A percentile compares a stretch with the other conserved stretches of the same genome.
Evolutionary conservation across 2,888 invertebrate genomes (phyloP).

Genomic region (Folsomia manolachei): DNA sequence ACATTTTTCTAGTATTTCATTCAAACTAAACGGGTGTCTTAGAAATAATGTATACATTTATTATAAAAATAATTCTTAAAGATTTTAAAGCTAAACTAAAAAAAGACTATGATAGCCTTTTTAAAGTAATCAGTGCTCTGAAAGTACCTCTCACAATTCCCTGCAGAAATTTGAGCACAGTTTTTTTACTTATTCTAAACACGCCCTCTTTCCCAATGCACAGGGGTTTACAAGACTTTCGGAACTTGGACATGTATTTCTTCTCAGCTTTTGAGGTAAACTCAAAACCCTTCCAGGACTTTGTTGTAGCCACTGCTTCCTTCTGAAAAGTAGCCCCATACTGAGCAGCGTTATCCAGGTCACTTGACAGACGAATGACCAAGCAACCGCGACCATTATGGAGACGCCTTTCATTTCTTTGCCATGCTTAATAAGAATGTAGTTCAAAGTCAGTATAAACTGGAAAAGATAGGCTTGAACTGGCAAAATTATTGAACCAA

Average conservation of each 20-base stretch:
- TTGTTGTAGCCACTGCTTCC: not conserved
- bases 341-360: not conserved
- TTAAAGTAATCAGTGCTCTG: not conserved
- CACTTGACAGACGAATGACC: not conserved
- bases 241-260: not conserved
- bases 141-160: constrained; percentile 11
- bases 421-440: not conserved
- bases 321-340: not conserved
- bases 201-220: not conserved
- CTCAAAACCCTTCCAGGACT: not conserved
- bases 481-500: not conserved
- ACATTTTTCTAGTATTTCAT: too few relatives aligned
- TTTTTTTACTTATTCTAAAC: not conserved
- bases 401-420: not conserved
- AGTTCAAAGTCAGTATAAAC: not conserved
- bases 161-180: too few relatives aligned
- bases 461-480: not conserved
- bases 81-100: too few relatives aligned
- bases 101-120: too few relatives aligned
- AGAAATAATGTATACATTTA: too few relatives aligned
- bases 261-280: not conserved
- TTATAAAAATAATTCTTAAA: too few relatives aligned
- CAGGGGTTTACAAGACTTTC: not conserved
- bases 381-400: not conserved
- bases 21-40: too few relatives aligned